Percentiles rank a stretch among this genome's conserved stretches.
Conservation (phyloP, 2,888 invertebrate genomes). For the Polyommatus iphigenia region DNA sequence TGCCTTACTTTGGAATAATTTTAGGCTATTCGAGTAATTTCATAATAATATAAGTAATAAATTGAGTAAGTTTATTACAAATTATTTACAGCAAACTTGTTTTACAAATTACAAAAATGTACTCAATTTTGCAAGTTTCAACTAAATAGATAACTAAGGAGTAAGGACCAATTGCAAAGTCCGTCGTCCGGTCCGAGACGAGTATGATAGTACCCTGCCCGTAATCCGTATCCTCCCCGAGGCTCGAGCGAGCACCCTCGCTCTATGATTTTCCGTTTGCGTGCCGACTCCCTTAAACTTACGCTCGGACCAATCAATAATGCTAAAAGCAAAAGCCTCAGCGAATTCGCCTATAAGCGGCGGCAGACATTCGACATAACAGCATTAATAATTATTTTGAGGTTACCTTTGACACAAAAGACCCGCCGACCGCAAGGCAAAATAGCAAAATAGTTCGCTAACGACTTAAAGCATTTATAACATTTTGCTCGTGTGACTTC, state of each 20-base stretch:
- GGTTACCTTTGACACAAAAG: constrained; percentile 37
- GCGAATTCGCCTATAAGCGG: constrained; percentile 59
- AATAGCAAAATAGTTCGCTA: constrained; percentile 34
- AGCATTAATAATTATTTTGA: constrained; percentile 26
- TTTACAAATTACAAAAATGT: too few relatives aligned
- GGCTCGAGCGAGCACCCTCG: constrained; percentile 40
- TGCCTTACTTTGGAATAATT: not conserved
- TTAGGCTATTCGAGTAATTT: not conserved
- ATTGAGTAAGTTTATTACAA: not conserved
- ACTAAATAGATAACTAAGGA: not conserved
- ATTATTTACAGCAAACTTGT: not conserved
- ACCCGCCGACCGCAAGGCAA: constrained; percentile 29
- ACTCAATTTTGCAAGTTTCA: not conserved
- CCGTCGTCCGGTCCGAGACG: not conserved
- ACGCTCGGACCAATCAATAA: constrained; percentile 67
- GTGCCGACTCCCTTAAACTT: constrained; percentile 67
- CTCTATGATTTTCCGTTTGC: constrained; percentile 66
- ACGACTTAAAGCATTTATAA: constrained; percentile 41
- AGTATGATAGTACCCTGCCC: not conserved
- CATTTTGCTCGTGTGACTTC: constrained; percentile 40
- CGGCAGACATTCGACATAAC: constrained; percentile 29
- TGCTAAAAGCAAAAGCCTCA: constrained; percentile 57
- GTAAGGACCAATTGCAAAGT: not conserved
- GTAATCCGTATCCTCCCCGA: not conserved
- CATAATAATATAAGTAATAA: not conserved